Evolutionary conservation across 2,888 invertebrate species (phyloP).

Genomic region (Temnothorax rugatulus): DNA sequence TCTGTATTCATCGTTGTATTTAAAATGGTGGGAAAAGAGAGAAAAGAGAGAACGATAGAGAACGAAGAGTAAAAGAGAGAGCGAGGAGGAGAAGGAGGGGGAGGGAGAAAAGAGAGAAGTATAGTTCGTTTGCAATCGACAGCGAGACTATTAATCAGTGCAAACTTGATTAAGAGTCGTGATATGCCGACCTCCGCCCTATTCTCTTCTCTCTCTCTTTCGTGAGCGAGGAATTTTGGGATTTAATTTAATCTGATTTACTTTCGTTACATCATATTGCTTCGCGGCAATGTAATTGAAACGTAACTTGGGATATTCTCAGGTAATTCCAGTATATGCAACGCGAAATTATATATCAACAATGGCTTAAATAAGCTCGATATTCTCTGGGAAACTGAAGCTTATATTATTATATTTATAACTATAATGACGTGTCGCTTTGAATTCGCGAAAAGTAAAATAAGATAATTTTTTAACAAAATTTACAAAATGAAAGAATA

Average conservation of each 20-base stretch:
- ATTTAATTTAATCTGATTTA: constrained; percentile 47
- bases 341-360: not conserved
- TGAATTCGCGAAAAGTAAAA: not conserved
- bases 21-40: not conserved
- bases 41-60: not conserved
- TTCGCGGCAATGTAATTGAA: constrained; percentile 11
- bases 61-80: not conserved
- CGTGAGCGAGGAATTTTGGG: constrained; percentile 8
- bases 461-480: not conserved
- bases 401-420: constrained; percentile 3
- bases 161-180: constrained; percentile 64
- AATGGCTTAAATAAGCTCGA: not conserved
- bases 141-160: constrained; percentile 63
- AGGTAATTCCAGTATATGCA: not conserved
- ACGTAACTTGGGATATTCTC: constrained; percentile 1
- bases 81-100: not conserved
- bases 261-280: constrained; percentile 14
- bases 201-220: constrained; percentile 7
- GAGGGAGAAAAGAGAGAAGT: not conserved
- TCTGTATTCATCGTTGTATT: constrained; percentile 38
- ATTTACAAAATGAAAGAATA: not conserved
- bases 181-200: constrained; percentile 18
- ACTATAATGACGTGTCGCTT: not conserved
- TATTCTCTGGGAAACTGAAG: not conserved
- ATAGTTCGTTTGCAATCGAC: constrained; percentile 59